A percentile compares a stretch with the other conserved stretches of the same genome.
These are phyloP conservation scores for Synanthedon tipuliformis DNA, from an alignment of 2,888 invertebrate genomes.

Conservation along the genomic window DNA sequence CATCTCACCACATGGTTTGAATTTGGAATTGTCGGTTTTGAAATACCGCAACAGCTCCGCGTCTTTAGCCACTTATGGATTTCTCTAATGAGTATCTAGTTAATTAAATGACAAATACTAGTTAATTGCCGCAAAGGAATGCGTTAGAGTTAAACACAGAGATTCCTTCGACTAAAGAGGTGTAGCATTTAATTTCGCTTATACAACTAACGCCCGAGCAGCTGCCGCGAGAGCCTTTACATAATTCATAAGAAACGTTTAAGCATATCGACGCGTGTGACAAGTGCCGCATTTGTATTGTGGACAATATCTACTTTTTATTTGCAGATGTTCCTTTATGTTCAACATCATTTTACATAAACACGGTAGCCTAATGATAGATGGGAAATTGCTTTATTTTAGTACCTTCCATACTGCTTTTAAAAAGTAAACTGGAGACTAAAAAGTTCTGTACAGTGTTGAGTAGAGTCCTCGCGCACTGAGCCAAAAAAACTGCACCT, in stretches of 20 bases:
- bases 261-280: slow-evolving; percentile 58
- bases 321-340: not conserved
- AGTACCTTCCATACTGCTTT: not conserved
- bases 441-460: not conserved
- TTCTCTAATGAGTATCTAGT: not conserved
- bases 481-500: slow-evolving; percentile 53
- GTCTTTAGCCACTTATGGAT: not conserved
- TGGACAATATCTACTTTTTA: not conserved
- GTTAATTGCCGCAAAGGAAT: not conserved
- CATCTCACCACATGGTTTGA: slow-evolving; percentile 14
- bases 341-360: not conserved
- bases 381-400: not conserved
- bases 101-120: not conserved
- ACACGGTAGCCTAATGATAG: not conserved
- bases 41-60: not conserved
- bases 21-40: slow-evolving; percentile 9
- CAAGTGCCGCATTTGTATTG: slow-evolving; percentile 45
- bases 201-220: slow-evolving; percentile 26
- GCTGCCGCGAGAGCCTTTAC: slow-evolving; percentile 37
- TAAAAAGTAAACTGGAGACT: not conserved
- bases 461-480: slow-evolving; percentile 23
- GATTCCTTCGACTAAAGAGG: not conserved
- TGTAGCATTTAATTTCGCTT: not conserved
- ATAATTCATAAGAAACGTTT: slow-evolving; percentile 62
- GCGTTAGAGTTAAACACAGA: not conserved